These are phyloP conservation scores for Mylabris sibirica DNA, from an alignment of 2,888 invertebrate species.

Conservation along the genomic window DNA sequence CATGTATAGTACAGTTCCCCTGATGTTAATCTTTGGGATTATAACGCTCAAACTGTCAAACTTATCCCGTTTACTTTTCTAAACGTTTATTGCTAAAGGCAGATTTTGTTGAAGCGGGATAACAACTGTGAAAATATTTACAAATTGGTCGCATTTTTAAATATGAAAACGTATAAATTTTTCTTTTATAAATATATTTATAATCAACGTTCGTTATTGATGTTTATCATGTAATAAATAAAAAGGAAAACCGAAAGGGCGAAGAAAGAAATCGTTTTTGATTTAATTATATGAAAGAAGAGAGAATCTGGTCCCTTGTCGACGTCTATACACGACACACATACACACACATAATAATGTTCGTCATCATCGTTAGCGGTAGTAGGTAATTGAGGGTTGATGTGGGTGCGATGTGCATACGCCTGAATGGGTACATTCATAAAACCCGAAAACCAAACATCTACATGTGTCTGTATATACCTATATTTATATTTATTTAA, in stretches of 20 bases:
- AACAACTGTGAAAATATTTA: constrained; percentile 10
- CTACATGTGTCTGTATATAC: no score
- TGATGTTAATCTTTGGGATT: constrained; percentile 37
- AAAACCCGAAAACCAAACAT: constrained; percentile 3
- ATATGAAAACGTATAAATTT: background rate
- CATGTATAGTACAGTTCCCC: constrained; percentile 10
- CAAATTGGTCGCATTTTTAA: background rate
- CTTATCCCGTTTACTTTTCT: constrained; percentile 17
- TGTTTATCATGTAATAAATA: constrained; percentile 17
- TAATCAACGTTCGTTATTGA: background rate
- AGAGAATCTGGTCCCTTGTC: constrained; percentile 27
- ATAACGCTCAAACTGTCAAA: constrained; percentile 36
- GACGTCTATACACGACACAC: constrained; percentile 20
- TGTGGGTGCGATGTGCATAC: constrained; percentile 58
- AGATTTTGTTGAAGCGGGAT: background rate
- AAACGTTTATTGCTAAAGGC: background rate
- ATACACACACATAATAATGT: no score
- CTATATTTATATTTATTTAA: no score
- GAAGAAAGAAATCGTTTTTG: constrained; percentile 18
- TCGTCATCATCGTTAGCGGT: constrained; percentile 30
- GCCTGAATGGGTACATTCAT: constrained; percentile 53
- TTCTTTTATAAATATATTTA: background rate
- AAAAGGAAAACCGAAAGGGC: background rate
- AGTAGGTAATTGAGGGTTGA: constrained; percentile 40
- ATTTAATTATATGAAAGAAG: constrained; percentile 31